These are phyloP conservation scores for Hypomecis punctinalis DNA, from an alignment of 2,888 invertebrate genomes.

Conservation along the genomic window DNA sequence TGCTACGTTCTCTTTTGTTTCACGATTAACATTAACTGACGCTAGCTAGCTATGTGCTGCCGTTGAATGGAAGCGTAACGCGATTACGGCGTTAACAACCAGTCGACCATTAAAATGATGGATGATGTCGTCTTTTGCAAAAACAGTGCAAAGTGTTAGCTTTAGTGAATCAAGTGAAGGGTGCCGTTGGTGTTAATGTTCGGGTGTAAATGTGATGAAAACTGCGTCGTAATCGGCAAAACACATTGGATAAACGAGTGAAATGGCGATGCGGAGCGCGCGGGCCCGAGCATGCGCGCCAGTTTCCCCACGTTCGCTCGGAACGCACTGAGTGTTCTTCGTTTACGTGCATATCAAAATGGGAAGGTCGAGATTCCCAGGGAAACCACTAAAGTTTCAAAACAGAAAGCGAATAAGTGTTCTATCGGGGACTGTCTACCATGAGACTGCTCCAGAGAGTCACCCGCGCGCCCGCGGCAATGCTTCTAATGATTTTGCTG, in stretches of 20 bases:
- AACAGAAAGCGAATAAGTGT: slow-evolving; percentile 94
- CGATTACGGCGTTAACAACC: slow-evolving; percentile 76
- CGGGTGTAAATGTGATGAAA: slow-evolving; percentile 72
- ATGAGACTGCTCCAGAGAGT: slow-evolving; percentile 78
- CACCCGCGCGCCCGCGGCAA: slow-evolving; percentile 77
- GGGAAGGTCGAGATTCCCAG: slow-evolving; percentile 94
- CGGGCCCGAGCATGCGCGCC: slow-evolving; percentile 85
- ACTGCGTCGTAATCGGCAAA: slow-evolving; percentile 82
- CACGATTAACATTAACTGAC: slow-evolving; percentile 70
- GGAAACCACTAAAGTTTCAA: slow-evolving; percentile 94
- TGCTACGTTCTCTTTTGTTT: slow-evolving; percentile 83
- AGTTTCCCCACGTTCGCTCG: slow-evolving; percentile 79
- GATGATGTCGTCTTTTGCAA: slow-evolving; percentile 80
- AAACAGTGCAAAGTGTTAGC: slow-evolving; percentile 76
- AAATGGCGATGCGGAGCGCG: slow-evolving; percentile 84
- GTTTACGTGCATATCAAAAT: slow-evolving; percentile 86
- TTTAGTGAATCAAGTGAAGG: slow-evolving; percentile 78
- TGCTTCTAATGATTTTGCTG: slow-evolving; percentile 77
- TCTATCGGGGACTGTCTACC: slow-evolving; percentile 86
- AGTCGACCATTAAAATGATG: slow-evolving; percentile 82
- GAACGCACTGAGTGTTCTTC: slow-evolving; percentile 84
- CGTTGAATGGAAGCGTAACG: slow-evolving; percentile 79
- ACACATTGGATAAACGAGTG: slow-evolving; percentile 83
- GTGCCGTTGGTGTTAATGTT: slow-evolving; percentile 75
- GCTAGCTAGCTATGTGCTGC: slow-evolving; percentile 52